Evolutionary conservation across 2,888 invertebrate species (phyloP), one percentile per base, ranked within the genome.

Genomic region (Drosophila formosana): DNA sequence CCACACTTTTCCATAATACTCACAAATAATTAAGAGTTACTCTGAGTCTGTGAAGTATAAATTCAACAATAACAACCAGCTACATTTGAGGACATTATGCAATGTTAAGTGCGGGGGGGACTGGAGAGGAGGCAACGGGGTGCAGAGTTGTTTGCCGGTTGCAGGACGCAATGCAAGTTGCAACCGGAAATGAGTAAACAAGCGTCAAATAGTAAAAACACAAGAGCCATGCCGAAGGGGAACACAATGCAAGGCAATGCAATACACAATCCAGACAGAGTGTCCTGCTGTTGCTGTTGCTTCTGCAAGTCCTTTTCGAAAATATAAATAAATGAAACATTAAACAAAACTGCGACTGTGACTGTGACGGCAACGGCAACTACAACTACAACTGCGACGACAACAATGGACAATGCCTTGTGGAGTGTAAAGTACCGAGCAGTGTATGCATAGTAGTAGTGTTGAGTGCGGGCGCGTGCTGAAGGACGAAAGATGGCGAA

Each of bases 151-250:
- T 13, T 43, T 63, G 41, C 26, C 49, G 18, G n/a, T 25, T n/a
- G 65, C 41, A 52, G 57, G 55, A 53, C 64, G 65, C 66, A 70
- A 50, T 66, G 73, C 56, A 65, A 76, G 74, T 58, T 75, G 83
- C 84, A 76, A 81, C 73, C 88, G 86, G 89, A 87, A 87, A 87
- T 87, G 78, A 88, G 86, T 87, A 89, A 87, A 87, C 86, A 89
- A 89, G 86, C 86, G 89, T 87, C 86, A 87, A 87, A 87, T 87
- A 78, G 87, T 87, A 60, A 86, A 86, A 89, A 86, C 78, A 82
- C 61, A 74, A 58, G 55, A 64, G 47, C 47, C 64, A 50, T 58
- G 64, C 34, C 47, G 39, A 11, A 46, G 51, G 34, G 46, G 51
- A 63, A 50, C 63, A 75, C 82, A 80, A 37, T 37, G n/a, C 37